Percentiles rank a stretch among this genome's conserved stretches.
These are phyloP conservation scores for Diarsia dahlii DNA, from an alignment of 2,888 invertebrate species.

Conservation along the genomic window DNA sequence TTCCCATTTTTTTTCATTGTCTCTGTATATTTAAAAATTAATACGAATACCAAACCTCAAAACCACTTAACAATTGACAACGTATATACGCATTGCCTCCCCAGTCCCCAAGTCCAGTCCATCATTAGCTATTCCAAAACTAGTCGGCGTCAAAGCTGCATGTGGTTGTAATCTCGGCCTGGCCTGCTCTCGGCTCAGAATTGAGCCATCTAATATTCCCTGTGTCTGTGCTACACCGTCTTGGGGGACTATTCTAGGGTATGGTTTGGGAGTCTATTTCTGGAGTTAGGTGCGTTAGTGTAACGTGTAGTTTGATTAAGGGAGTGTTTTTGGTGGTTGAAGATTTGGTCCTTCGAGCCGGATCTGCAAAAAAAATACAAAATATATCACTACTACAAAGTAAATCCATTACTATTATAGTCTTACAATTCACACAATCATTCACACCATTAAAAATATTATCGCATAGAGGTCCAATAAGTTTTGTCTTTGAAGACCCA, in stretches of 20 bases:
- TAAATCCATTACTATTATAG: neutral
- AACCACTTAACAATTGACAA: conserved; percentile 18
- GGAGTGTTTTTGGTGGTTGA: neutral
- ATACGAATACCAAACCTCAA: neutral
- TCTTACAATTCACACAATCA: too few species aligned
- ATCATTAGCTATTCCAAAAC: conserved; percentile 65
- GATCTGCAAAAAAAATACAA: neutral
- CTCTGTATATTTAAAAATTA: neutral
- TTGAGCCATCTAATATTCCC: conserved; percentile 88
- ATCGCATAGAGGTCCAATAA: too few species aligned
- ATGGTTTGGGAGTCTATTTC: neutral
- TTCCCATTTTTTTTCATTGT: too few species aligned
- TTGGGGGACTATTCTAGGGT: conserved; percentile 63
- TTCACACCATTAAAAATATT: too few species aligned
- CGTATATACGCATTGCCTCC: conserved; percentile 23
- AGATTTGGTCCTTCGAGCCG: conserved; percentile 8
- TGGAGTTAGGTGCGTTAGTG: neutral
- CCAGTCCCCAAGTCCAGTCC: conserved; percentile 44
- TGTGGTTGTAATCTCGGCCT: conserved; percentile 56
- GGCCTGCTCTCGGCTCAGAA: conserved; percentile 75
- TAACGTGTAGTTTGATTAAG: neutral
- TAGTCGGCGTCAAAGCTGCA: conserved; percentile 63
- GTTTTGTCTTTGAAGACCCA: too few species aligned
- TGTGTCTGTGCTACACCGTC: conserved; percentile 75
- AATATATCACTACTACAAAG: neutral